Evolutionary conservation across 2,888 invertebrate species (phyloP), one percentile per base, ranked within the genome.

Genomic region (Caenorhabditis auriculariae): DNA sequence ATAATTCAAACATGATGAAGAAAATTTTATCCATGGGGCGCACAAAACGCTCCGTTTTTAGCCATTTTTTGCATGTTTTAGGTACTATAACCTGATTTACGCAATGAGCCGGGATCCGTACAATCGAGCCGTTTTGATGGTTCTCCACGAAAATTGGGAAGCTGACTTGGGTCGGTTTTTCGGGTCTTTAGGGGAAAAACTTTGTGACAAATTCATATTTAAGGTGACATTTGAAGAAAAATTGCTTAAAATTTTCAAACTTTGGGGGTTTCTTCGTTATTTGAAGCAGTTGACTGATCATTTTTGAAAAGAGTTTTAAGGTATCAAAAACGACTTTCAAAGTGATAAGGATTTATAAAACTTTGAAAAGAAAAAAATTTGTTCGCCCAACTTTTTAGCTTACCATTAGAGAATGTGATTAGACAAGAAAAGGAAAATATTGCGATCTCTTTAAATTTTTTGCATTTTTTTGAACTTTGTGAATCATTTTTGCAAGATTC

Each of bases 101-200:
- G 58, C 55, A n/a, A 59, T 63, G 63, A 52, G 19, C 17, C 9
- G 35, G 3, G 63, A 63, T 53, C 46, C 63, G 15, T 23, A 51
- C n/a, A 59, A 59, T 23, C 21, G 63, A 15, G 51, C 58, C 4
- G 58, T 52, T 2, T 39, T 63, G 3, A 35, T 26, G 32, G 54
- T 54, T 17, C 37, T 63, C 27, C 42, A 63, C 12, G 45, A 26
- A 7, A 55, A 59, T 26, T 63, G 51, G 7, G 39, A 45, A 7
- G 54, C 44, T 15, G 52, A 49, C 24, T 38, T 63, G 6, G 37
- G 54, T 59, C 17, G 24, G 39, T 9, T n/a, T n/a, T n/a, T n/a
- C n/a, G n/a, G n/a, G n/a, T n/a, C n/a, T n/a, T n/a, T n/a, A n/a
- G n/a, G n/a, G n/a, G n/a, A n/a, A n/a, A n/a, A n/a, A n/a, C n/a